Evolutionary conservation across 2,797 vertebrate genomes (phyloP).

Genomic region (Aotus griseimembra): DNA sequence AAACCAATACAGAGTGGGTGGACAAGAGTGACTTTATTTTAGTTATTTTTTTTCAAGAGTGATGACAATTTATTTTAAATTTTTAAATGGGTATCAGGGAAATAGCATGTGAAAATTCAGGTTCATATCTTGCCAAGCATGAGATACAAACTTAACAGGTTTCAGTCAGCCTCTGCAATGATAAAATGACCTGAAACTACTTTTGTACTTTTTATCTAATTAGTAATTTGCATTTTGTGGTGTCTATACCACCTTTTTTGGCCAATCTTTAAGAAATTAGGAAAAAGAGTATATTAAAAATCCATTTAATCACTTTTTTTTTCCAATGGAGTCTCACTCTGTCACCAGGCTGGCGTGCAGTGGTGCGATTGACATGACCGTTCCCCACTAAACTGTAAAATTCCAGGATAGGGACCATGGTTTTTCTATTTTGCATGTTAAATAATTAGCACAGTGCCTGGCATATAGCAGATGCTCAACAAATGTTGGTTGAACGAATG

Average conservation of each 20-base stretch:
- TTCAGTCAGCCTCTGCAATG: background rate
- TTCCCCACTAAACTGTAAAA: background rate
- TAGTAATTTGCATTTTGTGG: background rate
- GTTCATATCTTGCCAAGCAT: background rate
- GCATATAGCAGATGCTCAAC: background rate
- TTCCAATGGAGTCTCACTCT: background rate
- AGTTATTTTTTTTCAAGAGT: background rate
- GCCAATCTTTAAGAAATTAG: background rate
- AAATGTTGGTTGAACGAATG: background rate
- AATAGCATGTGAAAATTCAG: background rate
- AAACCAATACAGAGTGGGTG: background rate
- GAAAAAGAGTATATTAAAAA: slow-evolving; percentile 58
- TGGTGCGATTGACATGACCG: background rate
- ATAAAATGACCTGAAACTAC: background rate
- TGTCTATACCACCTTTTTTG: background rate
- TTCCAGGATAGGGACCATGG: background rate
- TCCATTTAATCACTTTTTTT: slow-evolving; percentile 49
- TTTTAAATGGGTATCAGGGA: background rate
- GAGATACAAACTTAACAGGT: background rate
- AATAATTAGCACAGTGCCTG: background rate
- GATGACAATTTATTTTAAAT: background rate
- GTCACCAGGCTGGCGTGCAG: too few species aligned
- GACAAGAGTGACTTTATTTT: too few species aligned
- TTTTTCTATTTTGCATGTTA: slow-evolving; percentile 24
- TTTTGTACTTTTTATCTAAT: background rate